A percentile compares a stretch with the other conserved stretches of the same genome.
These are phyloP conservation scores for Microplitis deprimator DNA, from an alignment of 2,888 invertebrate genomes.

Conservation along the genomic window DNA sequence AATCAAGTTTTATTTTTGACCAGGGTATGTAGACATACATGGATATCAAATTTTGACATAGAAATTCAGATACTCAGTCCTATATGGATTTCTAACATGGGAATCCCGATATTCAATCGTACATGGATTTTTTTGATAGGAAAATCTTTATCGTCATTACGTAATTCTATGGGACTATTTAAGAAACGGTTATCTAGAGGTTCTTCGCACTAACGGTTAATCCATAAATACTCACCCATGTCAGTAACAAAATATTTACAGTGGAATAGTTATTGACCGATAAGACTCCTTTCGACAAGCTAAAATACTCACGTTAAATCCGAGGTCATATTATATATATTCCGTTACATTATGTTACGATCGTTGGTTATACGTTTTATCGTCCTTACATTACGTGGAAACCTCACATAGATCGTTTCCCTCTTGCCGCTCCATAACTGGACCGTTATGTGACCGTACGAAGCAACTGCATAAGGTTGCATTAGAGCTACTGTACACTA, in stretches of 20 bases:
- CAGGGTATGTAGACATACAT: too few species aligned
- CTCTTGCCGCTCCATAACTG: constrained; percentile 66
- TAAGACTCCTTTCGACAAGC: background rate
- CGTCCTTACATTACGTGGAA: constrained; percentile 30
- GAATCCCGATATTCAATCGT: too few species aligned
- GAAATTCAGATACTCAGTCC: too few species aligned
- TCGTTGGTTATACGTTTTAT: constrained; percentile 19
- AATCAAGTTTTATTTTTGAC: too few species aligned
- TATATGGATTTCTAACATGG: too few species aligned
- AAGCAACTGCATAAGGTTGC: constrained; percentile 17
- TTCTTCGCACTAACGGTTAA: too few species aligned
- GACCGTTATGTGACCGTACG: constrained; percentile 69
- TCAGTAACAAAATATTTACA: background rate
- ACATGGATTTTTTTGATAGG: too few species aligned
- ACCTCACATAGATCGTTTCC: constrained; percentile 52
- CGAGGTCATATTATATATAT: background rate
- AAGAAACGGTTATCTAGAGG: too few species aligned
- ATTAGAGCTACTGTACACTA: background rate
- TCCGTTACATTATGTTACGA: constrained; percentile 39
- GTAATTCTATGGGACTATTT: too few species aligned
- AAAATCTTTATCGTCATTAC: too few species aligned
- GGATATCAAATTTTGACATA: too few species aligned
- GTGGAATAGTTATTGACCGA: background rate
- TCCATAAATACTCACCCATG: background rate
- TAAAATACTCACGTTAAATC: too few species aligned